Percentiles rank a stretch among this genome's conserved stretches.
These are phyloP conservation scores for Sturnira hondurensis DNA, from an alignment of 2,113 vertebrate species.

Conservation along the genomic window DNA sequence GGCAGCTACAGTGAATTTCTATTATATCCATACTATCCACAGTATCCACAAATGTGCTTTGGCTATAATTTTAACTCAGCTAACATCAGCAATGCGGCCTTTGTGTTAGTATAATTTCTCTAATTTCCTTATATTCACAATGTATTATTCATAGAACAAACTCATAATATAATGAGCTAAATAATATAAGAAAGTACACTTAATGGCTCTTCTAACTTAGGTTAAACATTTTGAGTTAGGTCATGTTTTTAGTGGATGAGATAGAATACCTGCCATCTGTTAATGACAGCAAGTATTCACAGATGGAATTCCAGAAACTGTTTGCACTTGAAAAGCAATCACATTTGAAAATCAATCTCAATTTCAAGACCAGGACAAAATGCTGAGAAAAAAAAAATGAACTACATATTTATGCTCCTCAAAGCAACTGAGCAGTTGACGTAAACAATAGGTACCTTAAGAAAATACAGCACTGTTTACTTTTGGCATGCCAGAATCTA, in stretches of 20 bases:
- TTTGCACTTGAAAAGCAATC: constrained; percentile 17
- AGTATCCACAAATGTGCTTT: neutral
- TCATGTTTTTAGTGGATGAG: neutral
- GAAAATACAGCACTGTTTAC: neutral
- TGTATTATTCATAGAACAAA: constrained; percentile 51
- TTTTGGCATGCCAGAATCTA: neutral
- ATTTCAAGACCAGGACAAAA: neutral
- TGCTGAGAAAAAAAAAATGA: neutral
- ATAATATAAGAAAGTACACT: constrained; percentile 19
- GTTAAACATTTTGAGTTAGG: constrained; percentile 5
- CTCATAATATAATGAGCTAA: constrained; percentile 30
- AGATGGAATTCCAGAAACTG: neutral
- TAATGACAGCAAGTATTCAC: neutral
- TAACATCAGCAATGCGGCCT: neutral
- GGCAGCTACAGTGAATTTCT: neutral
- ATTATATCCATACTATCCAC: neutral
- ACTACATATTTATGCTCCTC: neutral
- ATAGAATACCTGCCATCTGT: neutral
- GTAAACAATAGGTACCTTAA: neutral
- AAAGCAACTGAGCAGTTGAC: neutral
- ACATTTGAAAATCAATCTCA: neutral
- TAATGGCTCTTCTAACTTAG: neutral
- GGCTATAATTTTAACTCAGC: neutral
- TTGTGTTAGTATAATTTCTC: constrained; percentile 22
- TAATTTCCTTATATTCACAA: constrained; percentile 31